A percentile compares a stretch with the other conserved stretches of the same genome.
Evolutionary conservation across 2,113 vertebrate genomes (phyloP).

Genomic region (Microcebus jonahi): DNA sequence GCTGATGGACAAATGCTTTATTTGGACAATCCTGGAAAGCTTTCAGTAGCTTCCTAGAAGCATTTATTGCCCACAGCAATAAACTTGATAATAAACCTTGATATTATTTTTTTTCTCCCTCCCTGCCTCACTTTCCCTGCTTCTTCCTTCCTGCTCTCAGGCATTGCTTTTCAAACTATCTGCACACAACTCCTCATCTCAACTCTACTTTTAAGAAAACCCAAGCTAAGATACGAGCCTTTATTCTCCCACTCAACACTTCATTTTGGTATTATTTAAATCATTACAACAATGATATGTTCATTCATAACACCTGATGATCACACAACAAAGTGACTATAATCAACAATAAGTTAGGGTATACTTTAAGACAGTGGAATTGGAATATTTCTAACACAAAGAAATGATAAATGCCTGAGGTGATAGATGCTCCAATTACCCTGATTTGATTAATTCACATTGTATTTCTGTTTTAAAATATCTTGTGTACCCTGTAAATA

Average conservation of each 20-base stretch:
- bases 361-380: no score
- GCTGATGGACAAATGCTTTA: neutral
- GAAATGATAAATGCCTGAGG: no score
- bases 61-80: neutral
- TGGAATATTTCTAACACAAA: no score
- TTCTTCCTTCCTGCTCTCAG: neutral
- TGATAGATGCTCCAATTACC: no score
- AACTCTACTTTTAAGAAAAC: neutral
- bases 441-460: no score
- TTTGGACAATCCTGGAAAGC: neutral
- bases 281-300: neutral
- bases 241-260: accelerated
- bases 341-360: no score
- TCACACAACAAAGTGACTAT: no score
- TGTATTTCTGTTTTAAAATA: no score
- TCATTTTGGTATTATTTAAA: neutral
- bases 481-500: no score
- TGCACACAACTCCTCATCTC: neutral
- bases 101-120: neutral
- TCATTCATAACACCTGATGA: neutral
- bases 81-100: neutral
- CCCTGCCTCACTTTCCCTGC: neutral
- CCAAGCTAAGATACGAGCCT: neutral
- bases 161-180: neutral
- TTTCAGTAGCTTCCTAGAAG: neutral